A percentile compares a stretch with the other conserved stretches of the same genome.
Conservation (phyloP, 2,888 invertebrate species). For the Muschampia plurimacula region DNA sequence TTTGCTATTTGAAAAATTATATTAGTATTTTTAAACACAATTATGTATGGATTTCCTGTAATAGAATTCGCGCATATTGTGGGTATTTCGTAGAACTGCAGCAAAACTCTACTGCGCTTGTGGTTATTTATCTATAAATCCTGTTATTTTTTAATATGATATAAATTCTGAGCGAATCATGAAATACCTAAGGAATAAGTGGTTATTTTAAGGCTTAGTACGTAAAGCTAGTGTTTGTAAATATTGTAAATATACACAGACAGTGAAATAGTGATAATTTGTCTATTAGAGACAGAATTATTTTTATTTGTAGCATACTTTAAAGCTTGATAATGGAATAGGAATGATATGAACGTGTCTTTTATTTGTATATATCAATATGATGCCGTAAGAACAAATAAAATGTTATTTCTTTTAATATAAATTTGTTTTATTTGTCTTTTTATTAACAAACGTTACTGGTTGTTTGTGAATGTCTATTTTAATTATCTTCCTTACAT, state of each 20-base stretch:
- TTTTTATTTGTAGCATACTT: conserved; percentile 47
- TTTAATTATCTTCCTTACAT: conserved; percentile 42
- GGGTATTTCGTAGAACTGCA: background rate
- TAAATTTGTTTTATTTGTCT: conserved; percentile 52
- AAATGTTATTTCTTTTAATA: conserved; percentile 79
- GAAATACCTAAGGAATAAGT: conserved; percentile 24
- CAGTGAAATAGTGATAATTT: conserved; percentile 42
- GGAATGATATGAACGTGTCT: conserved; percentile 27
- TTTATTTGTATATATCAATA: conserved; percentile 40
- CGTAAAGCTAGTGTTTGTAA: conserved; percentile 39
- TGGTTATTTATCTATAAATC: background rate
- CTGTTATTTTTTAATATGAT: background rate
- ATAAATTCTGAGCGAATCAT: conserved; percentile 26
- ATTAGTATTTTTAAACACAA: background rate
- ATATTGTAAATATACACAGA: conserved; percentile 47
- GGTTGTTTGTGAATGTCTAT: background rate
- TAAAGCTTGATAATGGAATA: conserved; percentile 41
- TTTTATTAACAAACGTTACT: background rate
- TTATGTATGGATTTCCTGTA: background rate
- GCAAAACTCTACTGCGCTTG: background rate
- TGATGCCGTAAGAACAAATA: conserved; percentile 68
- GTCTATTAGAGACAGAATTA: conserved; percentile 45
- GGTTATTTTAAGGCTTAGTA: conserved; percentile 14
- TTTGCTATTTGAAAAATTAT: background rate
- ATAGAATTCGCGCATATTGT: background rate